Base-by-base conservation (phyloP, 2,888 invertebrate genomes). In the Petrophora chlorosata region DNA sequence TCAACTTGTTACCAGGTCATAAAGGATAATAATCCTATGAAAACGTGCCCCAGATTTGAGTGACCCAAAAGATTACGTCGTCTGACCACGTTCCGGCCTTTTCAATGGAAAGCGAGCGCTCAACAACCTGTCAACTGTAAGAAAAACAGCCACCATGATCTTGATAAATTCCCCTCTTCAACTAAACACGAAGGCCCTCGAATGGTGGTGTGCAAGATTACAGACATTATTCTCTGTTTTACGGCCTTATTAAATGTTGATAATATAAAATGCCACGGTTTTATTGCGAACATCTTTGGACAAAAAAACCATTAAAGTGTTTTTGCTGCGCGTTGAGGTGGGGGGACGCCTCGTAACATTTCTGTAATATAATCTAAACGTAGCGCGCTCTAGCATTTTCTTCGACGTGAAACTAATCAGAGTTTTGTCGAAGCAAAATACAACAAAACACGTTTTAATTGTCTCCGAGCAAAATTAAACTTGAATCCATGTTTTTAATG, bases 91-190 rank as follows among this genome's bases (percentile, higher is more conserved):
- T 23, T 19, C 13, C 29, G 28, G 34, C 13, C 9, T 56, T 49
- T 50, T 36, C 39, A 48, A 48, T 47, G 34, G 41, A 44, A 47
- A 53, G 45, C 46, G 44, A 42, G 28, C 35, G 45, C 29, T 10
- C 36, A 43, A 38, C 33, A 22, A 44, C 48, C 49, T 59, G 63
- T 61, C 65, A 61, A 61, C 62, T 53, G 51, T 51, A 41, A 58
- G 55, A 67, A 68, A 71, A 59, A 61, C 59, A 58, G 12, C 45
- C 54, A 16, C 58, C 53, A 51, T 60, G 67, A 63, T 72, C 65
- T 67, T 71, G 71, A 73, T 64, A 67, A 71, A 73, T 66, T 63
- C 49, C 51, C 47, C 48, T 48, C 53, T n/a, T n/a, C n/a, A n/a
- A n/a, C n/a, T n/a, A n/a, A n/a, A n/a, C n/a, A n/a, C n/a, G n/a